These are phyloP conservation scores for Falco punctatus DNA, from an alignment of 2,113 vertebrate genomes.

Conservation along the genomic window DNA sequence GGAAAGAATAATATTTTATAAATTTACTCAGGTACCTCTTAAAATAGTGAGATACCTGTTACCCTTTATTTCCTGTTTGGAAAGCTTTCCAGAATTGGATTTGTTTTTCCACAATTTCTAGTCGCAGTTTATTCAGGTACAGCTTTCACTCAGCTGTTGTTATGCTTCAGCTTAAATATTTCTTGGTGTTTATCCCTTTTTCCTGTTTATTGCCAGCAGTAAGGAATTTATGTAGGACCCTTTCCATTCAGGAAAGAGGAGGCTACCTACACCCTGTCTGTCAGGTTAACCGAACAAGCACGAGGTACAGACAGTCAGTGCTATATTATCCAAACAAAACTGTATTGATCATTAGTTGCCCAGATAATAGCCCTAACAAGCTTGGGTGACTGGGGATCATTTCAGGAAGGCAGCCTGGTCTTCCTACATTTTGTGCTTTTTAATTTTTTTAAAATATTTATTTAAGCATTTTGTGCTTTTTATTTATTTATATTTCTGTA, in stretches of 20 bases:
- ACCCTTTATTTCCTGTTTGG: not conserved
- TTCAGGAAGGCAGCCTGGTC: not conserved
- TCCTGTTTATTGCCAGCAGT: not conserved
- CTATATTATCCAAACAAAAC: not conserved
- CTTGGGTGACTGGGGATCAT: not conserved
- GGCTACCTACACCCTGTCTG: not conserved
- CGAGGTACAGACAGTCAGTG: too few relatives aligned
- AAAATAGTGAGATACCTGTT: not conserved
- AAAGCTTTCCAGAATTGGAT: not conserved
- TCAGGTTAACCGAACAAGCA: not conserved
- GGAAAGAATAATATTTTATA: not conserved
- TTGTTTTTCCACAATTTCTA: not conserved
- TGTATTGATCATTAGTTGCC: not conserved
- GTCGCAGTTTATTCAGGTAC: not conserved
- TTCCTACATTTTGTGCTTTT: not conserved
- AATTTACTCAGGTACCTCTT: not conserved
- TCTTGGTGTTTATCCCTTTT: not conserved
- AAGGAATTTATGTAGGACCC: not conserved
- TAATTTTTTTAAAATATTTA: not conserved
- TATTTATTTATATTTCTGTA: not conserved
- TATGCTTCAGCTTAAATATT: not conserved
- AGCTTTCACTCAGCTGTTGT: not conserved
- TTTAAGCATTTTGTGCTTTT: not conserved
- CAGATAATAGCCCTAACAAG: too few relatives aligned
- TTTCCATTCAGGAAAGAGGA: not conserved